Conservation (phyloP, 2,113 vertebrate genomes). For the Lophotis ruficrista region DNA sequence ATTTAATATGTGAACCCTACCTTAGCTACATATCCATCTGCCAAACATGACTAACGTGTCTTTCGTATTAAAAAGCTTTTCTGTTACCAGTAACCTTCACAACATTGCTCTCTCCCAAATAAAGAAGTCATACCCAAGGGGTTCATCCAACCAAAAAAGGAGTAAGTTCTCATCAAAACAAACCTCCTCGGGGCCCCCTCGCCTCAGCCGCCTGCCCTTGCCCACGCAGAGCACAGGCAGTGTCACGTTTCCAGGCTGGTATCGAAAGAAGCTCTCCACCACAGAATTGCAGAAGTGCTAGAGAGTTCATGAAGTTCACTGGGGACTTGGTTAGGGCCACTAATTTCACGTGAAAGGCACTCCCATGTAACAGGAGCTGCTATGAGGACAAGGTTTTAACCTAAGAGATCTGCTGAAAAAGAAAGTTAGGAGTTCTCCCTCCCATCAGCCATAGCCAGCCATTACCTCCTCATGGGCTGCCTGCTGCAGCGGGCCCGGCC, state of each 20-base stretch:
- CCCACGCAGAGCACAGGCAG: neutral
- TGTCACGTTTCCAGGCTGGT: fast-evolving
- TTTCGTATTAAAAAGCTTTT: neutral
- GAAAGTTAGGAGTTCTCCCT: neutral
- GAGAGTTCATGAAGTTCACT: neutral
- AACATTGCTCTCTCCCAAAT: neutral
- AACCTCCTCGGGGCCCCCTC: neutral
- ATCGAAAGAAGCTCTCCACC: fast-evolving
- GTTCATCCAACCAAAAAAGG: neutral
- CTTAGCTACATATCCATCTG: neutral
- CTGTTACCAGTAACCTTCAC: neutral
- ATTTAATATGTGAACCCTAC: neutral
- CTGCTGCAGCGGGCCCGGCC: fast-evolving
- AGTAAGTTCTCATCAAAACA: neutral
- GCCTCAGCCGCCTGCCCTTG: no score
- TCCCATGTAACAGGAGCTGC: neutral
- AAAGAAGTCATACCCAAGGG: neutral
- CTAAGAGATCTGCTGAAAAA: neutral
- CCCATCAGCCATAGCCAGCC: neutral
- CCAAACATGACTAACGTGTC: fast-evolving
- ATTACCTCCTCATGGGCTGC: fast-evolving
- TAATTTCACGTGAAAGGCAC: neutral
- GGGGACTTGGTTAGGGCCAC: neutral
- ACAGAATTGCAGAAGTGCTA: neutral
- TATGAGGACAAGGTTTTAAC: neutral